These are phyloP conservation scores for Chymomyza caudatula DNA, from an alignment of 2,888 invertebrate species.

Conservation along the genomic window DNA sequence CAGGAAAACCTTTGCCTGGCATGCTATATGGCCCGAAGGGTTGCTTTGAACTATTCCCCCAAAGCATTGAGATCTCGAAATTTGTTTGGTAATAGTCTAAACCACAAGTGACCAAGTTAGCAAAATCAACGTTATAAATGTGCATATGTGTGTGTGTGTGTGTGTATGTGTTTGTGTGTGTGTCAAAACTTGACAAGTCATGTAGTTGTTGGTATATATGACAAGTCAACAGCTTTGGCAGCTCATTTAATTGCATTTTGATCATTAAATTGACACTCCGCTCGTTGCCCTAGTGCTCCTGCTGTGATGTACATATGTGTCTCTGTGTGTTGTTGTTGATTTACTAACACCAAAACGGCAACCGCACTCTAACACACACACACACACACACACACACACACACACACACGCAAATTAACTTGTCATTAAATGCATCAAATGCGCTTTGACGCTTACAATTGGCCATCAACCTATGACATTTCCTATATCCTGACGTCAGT, in stretches of 20 bases:
- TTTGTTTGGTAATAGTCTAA: too few relatives aligned
- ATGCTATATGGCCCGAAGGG: too few relatives aligned
- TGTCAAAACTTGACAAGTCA: too few relatives aligned
- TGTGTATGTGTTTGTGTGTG: too few relatives aligned
- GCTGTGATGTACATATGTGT: neutral
- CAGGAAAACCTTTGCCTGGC: too few relatives aligned
- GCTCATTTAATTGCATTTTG: slow-evolving; percentile 54
- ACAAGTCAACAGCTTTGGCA: slow-evolving; percentile 39
- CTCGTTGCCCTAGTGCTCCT: neutral
- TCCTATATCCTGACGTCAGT: too few relatives aligned
- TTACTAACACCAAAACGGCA: slow-evolving; percentile 43
- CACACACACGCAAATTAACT: slow-evolving; percentile 49
- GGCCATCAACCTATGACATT: neutral
- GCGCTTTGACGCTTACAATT: slow-evolving; percentile 31
- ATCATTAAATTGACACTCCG: slow-evolving; percentile 50
- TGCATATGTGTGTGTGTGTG: neutral
- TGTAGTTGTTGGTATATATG: neutral
- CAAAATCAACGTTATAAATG: too few relatives aligned
- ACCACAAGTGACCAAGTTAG: too few relatives aligned
- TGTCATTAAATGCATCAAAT: slow-evolving; percentile 48
- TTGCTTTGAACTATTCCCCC: too few relatives aligned
- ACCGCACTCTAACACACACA: slow-evolving; percentile 3
- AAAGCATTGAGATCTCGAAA: too few relatives aligned
- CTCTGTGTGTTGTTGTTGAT: slow-evolving; percentile 35
- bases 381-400: slow-evolving; percentile 8